Evolutionary conservation across 2,113 vertebrate genomes (phyloP).

Genomic region (Pogonocichla stellata): DNA sequence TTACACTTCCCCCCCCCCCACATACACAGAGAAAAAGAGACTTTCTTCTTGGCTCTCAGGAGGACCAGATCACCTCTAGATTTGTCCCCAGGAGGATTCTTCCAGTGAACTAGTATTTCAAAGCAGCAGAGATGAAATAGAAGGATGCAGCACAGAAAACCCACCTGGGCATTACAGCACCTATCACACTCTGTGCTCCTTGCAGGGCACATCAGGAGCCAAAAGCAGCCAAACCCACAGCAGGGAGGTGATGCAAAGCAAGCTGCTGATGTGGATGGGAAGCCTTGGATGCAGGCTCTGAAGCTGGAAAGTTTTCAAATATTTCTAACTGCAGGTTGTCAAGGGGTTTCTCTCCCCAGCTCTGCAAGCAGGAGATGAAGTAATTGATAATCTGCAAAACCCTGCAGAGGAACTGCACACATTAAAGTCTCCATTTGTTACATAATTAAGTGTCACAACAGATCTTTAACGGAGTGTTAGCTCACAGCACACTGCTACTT

Average conservation of each 20-base stretch:
- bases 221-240: not conserved
- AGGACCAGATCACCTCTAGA: not conserved
- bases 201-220: not conserved
- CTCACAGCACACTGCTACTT: not conserved
- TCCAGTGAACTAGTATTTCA: not conserved
- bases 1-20: not conserved
- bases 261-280: not conserved
- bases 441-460: not conserved
- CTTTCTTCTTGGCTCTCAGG: not conserved
- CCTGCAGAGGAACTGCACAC: not conserved
- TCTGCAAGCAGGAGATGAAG: not conserved
- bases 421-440: not conserved
- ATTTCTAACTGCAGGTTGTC: not conserved
- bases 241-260: not conserved
- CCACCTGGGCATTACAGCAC: not conserved
- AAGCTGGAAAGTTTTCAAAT: not conserved
- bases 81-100: not conserved
- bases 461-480: not conserved
- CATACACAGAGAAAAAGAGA: not conserved
- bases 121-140: not conserved
- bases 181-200: not conserved
- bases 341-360: fast-evolving
- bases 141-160: not conserved
- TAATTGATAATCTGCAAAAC: fast-evolving
- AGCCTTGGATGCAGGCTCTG: not conserved